phyloP scores from a whole-genome alignment of 1,140 invertebrate genomes.

The Drosophila miranda region DNA sequence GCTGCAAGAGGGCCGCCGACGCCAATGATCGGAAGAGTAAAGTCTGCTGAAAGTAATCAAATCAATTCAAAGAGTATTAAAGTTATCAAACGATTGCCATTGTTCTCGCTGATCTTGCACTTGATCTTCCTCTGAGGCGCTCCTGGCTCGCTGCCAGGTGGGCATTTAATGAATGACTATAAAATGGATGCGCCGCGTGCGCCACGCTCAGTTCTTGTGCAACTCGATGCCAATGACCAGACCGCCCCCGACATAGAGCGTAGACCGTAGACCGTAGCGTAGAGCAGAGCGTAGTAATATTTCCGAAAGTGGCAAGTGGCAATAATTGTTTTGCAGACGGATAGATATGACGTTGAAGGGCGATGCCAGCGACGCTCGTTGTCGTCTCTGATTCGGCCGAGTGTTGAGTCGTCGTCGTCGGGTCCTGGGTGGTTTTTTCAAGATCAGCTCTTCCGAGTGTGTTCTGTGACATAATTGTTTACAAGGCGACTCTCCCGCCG shows the following conservation, averaged over 20 bases:
- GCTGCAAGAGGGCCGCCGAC: conserved; percentile 25
- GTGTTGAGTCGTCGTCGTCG: conserved; percentile 13
- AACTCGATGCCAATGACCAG: conserved; percentile 3
- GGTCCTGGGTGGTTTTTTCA: conserved; percentile 10
- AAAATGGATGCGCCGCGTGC: conserved; percentile 20
- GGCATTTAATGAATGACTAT: conserved; percentile 43
- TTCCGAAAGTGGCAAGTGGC: conserved; percentile 1
- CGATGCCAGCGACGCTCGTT: conserved; percentile 6
- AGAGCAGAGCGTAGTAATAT: conserved; percentile 14
- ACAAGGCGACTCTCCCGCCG: conserved; percentile 4
- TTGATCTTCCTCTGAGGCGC: conserved; percentile 18
- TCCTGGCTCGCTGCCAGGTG: conserved; percentile 43
- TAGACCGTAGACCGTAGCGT: conserved; percentile 1
- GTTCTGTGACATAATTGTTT: conserved; percentile 29
- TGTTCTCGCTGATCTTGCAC: conserved; percentile 39
- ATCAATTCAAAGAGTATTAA: not conserved
- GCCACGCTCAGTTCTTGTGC: conserved; percentile 43
- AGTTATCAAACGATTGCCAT: not conserved
- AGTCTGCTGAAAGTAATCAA: not conserved
- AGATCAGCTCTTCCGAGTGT: conserved; percentile 26
- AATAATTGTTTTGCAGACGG: not conserved
- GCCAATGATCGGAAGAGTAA: conserved; percentile 8
- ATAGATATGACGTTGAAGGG: conserved; percentile 1
- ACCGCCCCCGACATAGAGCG: conserved; percentile 5
- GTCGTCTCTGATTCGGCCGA: conserved; percentile 12